Conservation (phyloP, 2,888 invertebrate genomes). For the Tenthredo mesomela region DNA sequence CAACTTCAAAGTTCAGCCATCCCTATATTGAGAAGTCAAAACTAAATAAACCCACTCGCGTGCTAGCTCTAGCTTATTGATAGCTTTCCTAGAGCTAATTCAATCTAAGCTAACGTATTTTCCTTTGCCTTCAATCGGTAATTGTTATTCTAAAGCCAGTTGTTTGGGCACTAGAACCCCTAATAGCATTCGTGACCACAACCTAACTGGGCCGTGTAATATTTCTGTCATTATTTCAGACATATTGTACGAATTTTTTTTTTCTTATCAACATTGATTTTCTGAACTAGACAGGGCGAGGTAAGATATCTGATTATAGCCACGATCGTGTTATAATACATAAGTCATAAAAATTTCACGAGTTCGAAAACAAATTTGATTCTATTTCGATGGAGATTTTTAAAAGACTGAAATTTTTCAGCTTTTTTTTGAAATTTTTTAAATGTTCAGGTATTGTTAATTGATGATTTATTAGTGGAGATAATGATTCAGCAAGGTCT, state of each 20-base stretch:
- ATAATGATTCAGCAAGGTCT: not conserved
- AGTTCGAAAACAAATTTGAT: not conserved
- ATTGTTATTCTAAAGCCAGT: not conserved
- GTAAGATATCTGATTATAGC: not conserved
- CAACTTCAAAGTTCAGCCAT: not conserved
- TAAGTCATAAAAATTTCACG: not conserved
- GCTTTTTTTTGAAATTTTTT: too few species aligned
- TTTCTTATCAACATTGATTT: not conserved
- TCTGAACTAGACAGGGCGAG: not conserved
- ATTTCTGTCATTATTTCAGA: not conserved
- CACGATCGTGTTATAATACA: not conserved
- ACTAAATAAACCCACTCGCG: not conserved
- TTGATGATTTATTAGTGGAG: not conserved
- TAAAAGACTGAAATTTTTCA: not conserved
- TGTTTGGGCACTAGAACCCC: not conserved
- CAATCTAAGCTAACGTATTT: not conserved
- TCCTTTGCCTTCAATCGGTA: not conserved
- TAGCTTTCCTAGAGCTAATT: not conserved
- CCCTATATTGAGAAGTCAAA: not conserved
- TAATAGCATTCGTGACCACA: not conserved
- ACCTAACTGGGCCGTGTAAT: not conserved
- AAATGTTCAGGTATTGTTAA: not conserved
- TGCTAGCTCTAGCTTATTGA: not conserved
- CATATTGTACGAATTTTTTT: not conserved
- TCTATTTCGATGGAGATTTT: not conserved